These are phyloP conservation scores for Panagrolaimus sp. DNA, from an alignment of 1,140 invertebrate species.

Conservation along the genomic window DNA sequence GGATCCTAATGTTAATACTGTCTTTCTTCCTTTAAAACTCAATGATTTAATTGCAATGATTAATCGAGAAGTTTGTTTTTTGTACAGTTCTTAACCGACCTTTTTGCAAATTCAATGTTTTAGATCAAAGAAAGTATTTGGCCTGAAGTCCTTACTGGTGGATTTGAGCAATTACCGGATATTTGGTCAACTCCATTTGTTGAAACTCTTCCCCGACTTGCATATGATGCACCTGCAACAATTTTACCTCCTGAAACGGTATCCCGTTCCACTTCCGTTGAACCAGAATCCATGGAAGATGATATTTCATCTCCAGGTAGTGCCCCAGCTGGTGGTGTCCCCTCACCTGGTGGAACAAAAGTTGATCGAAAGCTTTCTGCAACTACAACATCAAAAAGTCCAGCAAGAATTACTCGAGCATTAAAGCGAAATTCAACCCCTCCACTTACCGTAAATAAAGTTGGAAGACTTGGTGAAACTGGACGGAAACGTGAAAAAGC, in stretches of 20 bases:
- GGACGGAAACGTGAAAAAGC: constrained; percentile 2
- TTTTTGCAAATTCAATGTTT: too few species aligned
- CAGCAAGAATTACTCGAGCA: not conserved
- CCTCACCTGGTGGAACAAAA: too few species aligned
- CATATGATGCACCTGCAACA: not conserved
- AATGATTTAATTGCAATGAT: not conserved
- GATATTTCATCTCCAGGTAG: too few species aligned
- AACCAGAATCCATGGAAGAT: not conserved
- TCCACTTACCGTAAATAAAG: not conserved
- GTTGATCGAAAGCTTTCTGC: not conserved
- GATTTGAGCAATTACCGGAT: not conserved
- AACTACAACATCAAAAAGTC: not conserved
- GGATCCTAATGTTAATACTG: not conserved
- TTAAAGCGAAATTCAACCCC: not conserved
- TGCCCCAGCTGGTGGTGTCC: too few species aligned
- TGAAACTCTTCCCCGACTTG: not conserved
- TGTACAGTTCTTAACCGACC: too few species aligned
- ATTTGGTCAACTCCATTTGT: constrained; percentile 1
- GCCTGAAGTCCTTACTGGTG: constrained; percentile 1
- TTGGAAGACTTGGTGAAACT: not conserved
- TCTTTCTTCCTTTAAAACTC: not conserved
- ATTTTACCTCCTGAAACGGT: not conserved
- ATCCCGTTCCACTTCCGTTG: not conserved
- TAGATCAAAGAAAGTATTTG: not conserved
- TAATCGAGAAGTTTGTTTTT: constrained; percentile 3